Conservation (phyloP, 2,888 invertebrate genomes). For the Cheilosia urbana region DNA sequence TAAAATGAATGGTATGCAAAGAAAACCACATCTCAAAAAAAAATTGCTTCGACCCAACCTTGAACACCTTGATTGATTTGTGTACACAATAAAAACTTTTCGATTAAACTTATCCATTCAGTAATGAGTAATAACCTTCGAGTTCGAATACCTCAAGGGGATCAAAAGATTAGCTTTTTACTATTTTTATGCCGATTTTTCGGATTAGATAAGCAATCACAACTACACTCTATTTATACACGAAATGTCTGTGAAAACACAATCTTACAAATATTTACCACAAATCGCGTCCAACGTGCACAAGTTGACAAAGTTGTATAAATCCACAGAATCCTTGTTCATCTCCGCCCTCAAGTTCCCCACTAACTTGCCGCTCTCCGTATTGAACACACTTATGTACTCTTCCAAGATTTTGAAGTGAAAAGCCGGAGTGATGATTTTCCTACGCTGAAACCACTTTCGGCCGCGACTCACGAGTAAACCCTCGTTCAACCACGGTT, state of each 20-base stretch:
- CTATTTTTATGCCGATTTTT: too few species aligned
- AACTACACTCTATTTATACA: neutral
- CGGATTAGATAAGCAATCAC: neutral
- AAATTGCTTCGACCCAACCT: too few species aligned
- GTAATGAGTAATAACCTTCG: too few species aligned
- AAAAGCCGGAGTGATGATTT: conserved; percentile 90
- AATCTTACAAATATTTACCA: conserved; percentile 82
- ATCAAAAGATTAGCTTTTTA: too few species aligned
- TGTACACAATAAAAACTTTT: too few species aligned
- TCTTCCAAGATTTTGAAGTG: conserved; percentile 90
- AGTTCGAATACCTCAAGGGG: too few species aligned
- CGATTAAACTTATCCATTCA: too few species aligned
- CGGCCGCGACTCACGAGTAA: conserved; percentile 83
- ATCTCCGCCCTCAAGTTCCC: conserved; percentile 81
- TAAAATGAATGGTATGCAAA: too few species aligned
- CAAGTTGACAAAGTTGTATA: conserved; percentile 86
- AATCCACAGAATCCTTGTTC: conserved; percentile 84
- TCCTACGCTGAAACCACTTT: conserved; percentile 88
- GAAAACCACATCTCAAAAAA: too few species aligned
- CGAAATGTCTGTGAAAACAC: neutral
- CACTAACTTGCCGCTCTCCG: conserved; percentile 85
- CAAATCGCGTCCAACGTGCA: conserved; percentile 87
- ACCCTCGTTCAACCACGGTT: conserved; percentile 84
- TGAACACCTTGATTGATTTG: too few species aligned
- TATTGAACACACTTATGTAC: conserved; percentile 88